A percentile compares a stretch with the other conserved stretches of the same genome.
Evolutionary conservation across 1,140 invertebrate genomes (phyloP).

Genomic region (Ceratina japonica): DNA sequence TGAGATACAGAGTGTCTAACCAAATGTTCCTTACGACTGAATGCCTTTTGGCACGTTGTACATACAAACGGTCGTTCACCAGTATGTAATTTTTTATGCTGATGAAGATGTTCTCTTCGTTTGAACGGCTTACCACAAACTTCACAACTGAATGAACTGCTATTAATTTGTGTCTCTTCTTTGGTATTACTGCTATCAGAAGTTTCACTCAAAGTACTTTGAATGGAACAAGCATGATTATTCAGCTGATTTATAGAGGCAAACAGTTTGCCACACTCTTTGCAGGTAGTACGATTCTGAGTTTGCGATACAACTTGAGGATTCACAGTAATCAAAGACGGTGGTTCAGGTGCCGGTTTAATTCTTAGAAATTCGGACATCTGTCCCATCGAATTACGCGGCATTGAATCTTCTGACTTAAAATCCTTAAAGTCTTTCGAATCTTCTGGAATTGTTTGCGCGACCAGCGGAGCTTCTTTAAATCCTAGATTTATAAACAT

Average conservation of each 20-base stretch:
- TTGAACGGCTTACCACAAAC: slow-evolving; percentile 82
- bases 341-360: slow-evolving; percentile 70
- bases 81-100: slow-evolving; percentile 86
- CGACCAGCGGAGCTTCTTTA: slow-evolving; percentile 68
- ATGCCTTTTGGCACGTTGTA: slow-evolving; percentile 85
- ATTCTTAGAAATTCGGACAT: slow-evolving; percentile 77
- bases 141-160: slow-evolving; percentile 79
- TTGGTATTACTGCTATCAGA: slow-evolving; percentile 62
- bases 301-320: slow-evolving; percentile 73
- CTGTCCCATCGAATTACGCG: slow-evolving; percentile 74
- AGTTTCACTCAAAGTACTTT: slow-evolving; percentile 67
- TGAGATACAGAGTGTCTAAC: slow-evolving; percentile 87
- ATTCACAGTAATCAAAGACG: slow-evolving; percentile 75
- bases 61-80: slow-evolving; percentile 88
- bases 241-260: slow-evolving; percentile 67
- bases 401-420: slow-evolving; percentile 72
- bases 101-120: slow-evolving; percentile 83
- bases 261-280: slow-evolving; percentile 75
- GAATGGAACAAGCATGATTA: slow-evolving; percentile 69
- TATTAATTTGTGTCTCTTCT: slow-evolving; percentile 66
- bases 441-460: slow-evolving; percentile 70
- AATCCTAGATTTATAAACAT: slow-evolving; percentile 76
- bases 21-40: slow-evolving; percentile 87
- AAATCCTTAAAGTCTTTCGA: slow-evolving; percentile 74
- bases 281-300: slow-evolving; percentile 73